These are phyloP conservation scores for Doryteuthis pealeii DNA, from an alignment of 1,140 invertebrate genomes.

Conservation along the genomic window DNA sequence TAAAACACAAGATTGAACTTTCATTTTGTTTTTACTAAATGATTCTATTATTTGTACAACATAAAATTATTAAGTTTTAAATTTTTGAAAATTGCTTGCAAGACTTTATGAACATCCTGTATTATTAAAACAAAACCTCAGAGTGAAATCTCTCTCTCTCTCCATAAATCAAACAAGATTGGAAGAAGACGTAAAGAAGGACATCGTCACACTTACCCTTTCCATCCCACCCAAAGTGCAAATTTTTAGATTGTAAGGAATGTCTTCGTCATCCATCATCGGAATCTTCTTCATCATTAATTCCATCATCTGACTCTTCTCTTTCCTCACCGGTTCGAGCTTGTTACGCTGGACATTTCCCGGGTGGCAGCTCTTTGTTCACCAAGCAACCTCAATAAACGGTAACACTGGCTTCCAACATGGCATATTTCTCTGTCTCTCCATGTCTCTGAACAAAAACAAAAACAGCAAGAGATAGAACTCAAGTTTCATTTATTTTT, in stretches of 20 bases:
- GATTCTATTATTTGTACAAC: too few relatives aligned
- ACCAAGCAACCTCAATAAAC: slow-evolving; percentile 70
- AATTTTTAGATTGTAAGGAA: slow-evolving; percentile 98
- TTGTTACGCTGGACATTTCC: slow-evolving; percentile 97
- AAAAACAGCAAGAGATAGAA: too few relatives aligned
- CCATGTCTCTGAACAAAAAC: slow-evolving; percentile 52
- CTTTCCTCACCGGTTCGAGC: slow-evolving; percentile 84
- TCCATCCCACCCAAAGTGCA: slow-evolving; percentile 99
- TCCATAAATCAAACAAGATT: neutral
- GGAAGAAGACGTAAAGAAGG: neutral
- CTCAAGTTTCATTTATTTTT: too few relatives aligned
- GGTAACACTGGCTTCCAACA: slow-evolving; percentile 86
- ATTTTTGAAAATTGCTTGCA: too few relatives aligned
- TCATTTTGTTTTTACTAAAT: too few relatives aligned
- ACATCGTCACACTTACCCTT: slow-evolving; percentile 68
- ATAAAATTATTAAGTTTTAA: too few relatives aligned
- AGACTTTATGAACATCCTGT: too few relatives aligned
- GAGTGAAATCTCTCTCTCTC: neutral
- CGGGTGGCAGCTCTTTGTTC: slow-evolving; percentile 87
- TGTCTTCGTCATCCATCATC: slow-evolving; percentile 85
- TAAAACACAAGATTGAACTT: too few relatives aligned
- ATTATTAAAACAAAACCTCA: too few relatives aligned
- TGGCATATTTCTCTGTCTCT: slow-evolving; percentile 69
- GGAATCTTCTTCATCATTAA: slow-evolving; percentile 72
- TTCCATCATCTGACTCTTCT: slow-evolving; percentile 70